Conservation (phyloP, 2,113 vertebrate genomes). For the Meriones unguiculatus region DNA sequence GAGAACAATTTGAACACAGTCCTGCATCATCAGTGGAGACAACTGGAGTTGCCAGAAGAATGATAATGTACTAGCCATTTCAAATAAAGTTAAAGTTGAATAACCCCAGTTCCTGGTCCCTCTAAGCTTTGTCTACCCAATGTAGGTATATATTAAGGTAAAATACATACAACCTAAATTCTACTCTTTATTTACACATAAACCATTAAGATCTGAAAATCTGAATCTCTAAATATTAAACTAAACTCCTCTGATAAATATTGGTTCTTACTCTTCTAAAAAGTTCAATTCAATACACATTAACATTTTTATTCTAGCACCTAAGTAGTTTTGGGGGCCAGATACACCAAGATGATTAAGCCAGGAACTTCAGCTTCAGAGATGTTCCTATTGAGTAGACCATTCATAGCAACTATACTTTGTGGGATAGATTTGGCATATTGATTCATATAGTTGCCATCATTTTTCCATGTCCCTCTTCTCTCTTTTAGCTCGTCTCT, state of each 20-base stretch:
- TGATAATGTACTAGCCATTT: background rate
- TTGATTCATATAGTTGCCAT: background rate
- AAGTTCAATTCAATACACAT: background rate
- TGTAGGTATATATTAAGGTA: background rate
- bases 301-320: background rate
- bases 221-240: background rate
- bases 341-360: background rate
- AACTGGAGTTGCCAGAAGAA: constrained; percentile 3
- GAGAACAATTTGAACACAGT: background rate
- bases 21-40: background rate
- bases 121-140: background rate
- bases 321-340: background rate
- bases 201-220: background rate
- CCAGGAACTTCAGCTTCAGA: background rate
- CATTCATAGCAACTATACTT: background rate
- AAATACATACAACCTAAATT: background rate
- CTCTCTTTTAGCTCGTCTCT: background rate
- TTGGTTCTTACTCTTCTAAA: background rate
- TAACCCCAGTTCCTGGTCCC: background rate
- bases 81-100: background rate
- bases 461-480: background rate
- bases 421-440: background rate
- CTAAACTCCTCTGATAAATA: background rate
- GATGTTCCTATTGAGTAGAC: background rate
- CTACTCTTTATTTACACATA: background rate